Conservation (phyloP, 1,140 invertebrate genomes). For the Archivesica marissinica region DNA sequence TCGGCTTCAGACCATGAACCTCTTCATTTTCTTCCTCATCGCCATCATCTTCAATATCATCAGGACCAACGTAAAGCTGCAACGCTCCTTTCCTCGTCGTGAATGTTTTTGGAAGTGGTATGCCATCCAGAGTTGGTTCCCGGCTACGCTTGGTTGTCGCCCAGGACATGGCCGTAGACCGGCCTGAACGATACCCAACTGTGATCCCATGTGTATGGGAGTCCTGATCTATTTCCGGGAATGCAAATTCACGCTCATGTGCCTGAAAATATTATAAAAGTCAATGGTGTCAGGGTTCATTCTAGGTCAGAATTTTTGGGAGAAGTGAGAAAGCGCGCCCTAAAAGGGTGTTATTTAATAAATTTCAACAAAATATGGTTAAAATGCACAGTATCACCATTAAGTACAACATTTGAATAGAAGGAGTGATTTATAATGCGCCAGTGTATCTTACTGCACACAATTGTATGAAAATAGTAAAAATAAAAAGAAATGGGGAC, state of each 20-base stretch:
- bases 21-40: constrained; percentile 46
- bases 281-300: too few species aligned
- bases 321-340: too few species aligned
- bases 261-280: constrained; percentile 1
- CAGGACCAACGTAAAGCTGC: constrained; percentile 78
- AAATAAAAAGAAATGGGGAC: too few species aligned
- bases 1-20: not conserved
- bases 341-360: too few species aligned
- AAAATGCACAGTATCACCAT: too few species aligned
- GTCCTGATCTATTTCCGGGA: constrained; percentile 59
- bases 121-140: constrained; percentile 64
- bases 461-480: too few species aligned
- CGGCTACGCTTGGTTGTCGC: constrained; percentile 3
- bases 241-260: constrained; percentile 14
- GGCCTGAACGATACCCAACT: constrained; percentile 60
- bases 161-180: constrained; percentile 45
- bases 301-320: too few species aligned
- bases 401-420: too few species aligned
- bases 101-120: constrained; percentile 78
- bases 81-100: constrained; percentile 79
- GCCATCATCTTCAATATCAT: constrained; percentile 61
- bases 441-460: too few species aligned
- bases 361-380: too few species aligned
- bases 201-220: constrained; percentile 78
- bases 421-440: too few species aligned